A percentile compares a stretch with the other conserved stretches of the same genome.
These are phyloP conservation scores for Penaeus japonicus DNA, from an alignment of 1,140 invertebrate species.

Conservation along the genomic window DNA sequence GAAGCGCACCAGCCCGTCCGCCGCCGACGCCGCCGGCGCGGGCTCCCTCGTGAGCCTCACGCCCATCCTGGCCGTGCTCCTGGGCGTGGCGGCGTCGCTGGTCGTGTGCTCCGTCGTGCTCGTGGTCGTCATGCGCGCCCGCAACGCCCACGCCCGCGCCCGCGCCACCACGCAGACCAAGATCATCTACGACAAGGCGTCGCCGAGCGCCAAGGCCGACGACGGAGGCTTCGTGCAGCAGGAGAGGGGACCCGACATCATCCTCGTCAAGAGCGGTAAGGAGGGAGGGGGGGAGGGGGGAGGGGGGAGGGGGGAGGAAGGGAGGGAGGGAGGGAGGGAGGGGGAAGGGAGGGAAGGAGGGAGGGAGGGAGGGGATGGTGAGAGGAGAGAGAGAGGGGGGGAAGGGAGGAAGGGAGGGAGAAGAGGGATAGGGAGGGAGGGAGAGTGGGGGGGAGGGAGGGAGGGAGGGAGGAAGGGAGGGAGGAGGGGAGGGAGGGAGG, in stretches of 20 bases:
- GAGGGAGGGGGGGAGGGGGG: too few relatives aligned
- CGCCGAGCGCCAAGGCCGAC: constrained; percentile 10
- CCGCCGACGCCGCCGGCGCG: neutral
- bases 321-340: too few relatives aligned
- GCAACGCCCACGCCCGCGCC: neutral
- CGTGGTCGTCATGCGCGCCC: neutral
- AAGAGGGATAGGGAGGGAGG: too few relatives aligned
- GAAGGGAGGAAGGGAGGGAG: too few relatives aligned
- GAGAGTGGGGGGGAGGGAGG: too few relatives aligned
- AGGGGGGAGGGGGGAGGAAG: too few relatives aligned
- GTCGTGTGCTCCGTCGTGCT: constrained; percentile 24
- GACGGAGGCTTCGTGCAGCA: constrained; percentile 31
- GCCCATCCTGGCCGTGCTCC: constrained; percentile 26
- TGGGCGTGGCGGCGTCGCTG: constrained; percentile 19
- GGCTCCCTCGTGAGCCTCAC: neutral
- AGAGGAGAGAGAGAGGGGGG: too few relatives aligned
- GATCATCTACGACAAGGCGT: constrained; percentile 23
- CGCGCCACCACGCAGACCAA: constrained; percentile 8
- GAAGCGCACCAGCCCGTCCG: constrained; percentile 28
- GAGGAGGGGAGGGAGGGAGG: too few relatives aligned
- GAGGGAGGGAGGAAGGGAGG: too few relatives aligned
- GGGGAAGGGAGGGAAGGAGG: neutral
- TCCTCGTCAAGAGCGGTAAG: constrained; percentile 29
- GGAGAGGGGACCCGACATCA: constrained; percentile 26
- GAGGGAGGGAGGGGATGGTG: too few relatives aligned